Evolutionary conservation across 2,113 vertebrate species (phyloP).

Genomic region (Mustela nigripes): DNA sequence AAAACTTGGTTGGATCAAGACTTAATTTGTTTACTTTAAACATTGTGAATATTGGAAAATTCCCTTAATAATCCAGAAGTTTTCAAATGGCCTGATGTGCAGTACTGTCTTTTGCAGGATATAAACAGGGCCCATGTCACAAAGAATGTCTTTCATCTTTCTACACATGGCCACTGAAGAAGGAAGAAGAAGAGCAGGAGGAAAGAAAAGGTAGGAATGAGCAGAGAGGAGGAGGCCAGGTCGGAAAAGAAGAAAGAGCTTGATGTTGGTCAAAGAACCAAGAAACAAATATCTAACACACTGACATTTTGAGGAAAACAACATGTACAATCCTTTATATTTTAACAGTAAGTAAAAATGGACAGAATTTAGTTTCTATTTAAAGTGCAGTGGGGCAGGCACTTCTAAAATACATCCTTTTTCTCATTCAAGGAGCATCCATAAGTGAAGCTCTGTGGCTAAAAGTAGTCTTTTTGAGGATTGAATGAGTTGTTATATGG

Average conservation of each 20-base stretch:
- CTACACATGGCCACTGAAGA: background rate
- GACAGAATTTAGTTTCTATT: conserved; percentile 55
- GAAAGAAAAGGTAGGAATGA: background rate
- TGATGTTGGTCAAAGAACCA: conserved; percentile 8
- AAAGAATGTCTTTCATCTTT: conserved; percentile 39
- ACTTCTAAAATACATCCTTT: conserved; percentile 47
- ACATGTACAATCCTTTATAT: background rate
- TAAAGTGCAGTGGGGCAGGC: background rate
- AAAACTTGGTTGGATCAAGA: conserved; percentile 9
- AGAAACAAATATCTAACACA: conserved; percentile 15
- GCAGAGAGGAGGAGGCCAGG: background rate
- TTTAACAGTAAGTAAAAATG: conserved; percentile 47
- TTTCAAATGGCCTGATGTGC: background rate
- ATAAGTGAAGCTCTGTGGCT: conserved; percentile 31
- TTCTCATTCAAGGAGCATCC: conserved; percentile 24
- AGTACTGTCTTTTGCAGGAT: background rate
- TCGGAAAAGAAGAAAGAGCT: conserved; percentile 12
- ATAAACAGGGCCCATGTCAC: background rate
- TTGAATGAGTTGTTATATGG: background rate
- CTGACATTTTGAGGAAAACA: background rate
- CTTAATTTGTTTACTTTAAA: conserved; percentile 18
- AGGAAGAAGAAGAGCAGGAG: background rate
- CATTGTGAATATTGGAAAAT: background rate
- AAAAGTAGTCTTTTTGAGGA: conserved; percentile 33
- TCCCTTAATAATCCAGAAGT: background rate